These are phyloP conservation scores for Bettongia penicillata DNA, from an alignment of 2,113 vertebrate species.

Conservation along the genomic window DNA sequence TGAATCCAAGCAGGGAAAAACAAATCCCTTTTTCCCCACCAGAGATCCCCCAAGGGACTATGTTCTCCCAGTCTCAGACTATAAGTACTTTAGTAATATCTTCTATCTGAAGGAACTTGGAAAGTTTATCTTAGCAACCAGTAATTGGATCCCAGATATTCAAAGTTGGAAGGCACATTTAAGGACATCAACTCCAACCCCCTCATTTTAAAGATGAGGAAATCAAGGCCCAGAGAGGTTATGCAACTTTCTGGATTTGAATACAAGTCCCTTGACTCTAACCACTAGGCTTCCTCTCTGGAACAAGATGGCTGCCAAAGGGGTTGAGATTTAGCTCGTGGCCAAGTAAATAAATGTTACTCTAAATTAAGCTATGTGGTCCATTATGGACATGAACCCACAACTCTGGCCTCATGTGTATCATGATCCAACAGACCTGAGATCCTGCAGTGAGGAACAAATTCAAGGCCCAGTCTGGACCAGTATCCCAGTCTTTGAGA, in stretches of 20 bases:
- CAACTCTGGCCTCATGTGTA: no score
- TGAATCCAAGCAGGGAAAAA: background rate
- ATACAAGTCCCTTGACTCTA: background rate
- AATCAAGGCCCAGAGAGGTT: background rate
- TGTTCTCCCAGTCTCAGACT: background rate
- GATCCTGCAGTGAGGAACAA: no score
- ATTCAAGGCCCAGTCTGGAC: background rate
- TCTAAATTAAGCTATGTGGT: background rate
- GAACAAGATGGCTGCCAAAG: background rate
- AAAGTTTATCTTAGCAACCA: background rate
- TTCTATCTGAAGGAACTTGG: background rate
- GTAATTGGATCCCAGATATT: background rate
- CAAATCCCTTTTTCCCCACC: background rate
- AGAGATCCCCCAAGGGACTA: background rate
- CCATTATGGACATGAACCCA: background rate
- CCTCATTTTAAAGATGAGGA: background rate
- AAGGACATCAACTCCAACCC: background rate
- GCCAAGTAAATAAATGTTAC: background rate
- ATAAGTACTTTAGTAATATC: background rate
- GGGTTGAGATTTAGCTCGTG: no score
- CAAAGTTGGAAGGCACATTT: background rate
- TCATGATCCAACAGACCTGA: background rate
- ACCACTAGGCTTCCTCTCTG: background rate
- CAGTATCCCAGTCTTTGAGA: conserved; percentile 3
- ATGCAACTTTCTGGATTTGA: background rate